Conservation (phyloP, 2,113 vertebrate species). For the Stegastes partitus region DNA sequence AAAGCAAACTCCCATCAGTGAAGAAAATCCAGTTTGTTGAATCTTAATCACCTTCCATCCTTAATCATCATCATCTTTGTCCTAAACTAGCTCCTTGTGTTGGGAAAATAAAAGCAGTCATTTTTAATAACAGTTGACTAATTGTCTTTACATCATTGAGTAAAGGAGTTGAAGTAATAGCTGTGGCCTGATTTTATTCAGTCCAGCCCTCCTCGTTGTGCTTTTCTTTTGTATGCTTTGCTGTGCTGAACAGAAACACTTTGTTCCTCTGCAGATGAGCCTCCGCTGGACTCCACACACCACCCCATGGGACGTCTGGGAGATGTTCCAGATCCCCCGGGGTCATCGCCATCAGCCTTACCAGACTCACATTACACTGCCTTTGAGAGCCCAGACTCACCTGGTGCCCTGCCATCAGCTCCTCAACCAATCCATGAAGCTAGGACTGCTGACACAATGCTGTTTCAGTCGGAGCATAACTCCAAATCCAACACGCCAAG, state of each 20-base stretch:
- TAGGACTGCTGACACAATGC: constrained; percentile 29
- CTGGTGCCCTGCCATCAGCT: constrained; percentile 50
- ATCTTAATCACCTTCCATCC: too few species aligned
- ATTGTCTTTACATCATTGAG: not conserved
- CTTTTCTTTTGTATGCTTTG: not conserved
- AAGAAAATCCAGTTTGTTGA: not conserved
- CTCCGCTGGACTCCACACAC: constrained; percentile 69
- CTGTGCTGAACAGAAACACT: constrained; percentile 19
- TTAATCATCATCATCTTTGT: too few species aligned
- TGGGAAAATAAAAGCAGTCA: not conserved
- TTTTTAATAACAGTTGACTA: not conserved
- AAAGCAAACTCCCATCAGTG: not conserved
- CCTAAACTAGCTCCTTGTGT: too few species aligned
- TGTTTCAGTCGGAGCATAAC: constrained; percentile 27
- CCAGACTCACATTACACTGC: constrained; percentile 71
- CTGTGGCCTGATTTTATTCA: not conserved
- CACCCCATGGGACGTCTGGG: constrained; percentile 55
- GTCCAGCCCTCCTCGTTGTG: not conserved
- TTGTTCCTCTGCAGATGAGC: constrained; percentile 82
- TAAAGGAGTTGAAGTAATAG: not conserved
- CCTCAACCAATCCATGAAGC: constrained; percentile 44
- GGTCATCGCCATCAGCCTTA: constrained; percentile 82
- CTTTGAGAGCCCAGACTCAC: constrained; percentile 67
- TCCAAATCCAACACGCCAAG: constrained; percentile 37
- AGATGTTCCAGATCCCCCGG: constrained; percentile 68